Conservation (phyloP, 1,140 invertebrate species). For the Drosophila grimshawi region DNA sequence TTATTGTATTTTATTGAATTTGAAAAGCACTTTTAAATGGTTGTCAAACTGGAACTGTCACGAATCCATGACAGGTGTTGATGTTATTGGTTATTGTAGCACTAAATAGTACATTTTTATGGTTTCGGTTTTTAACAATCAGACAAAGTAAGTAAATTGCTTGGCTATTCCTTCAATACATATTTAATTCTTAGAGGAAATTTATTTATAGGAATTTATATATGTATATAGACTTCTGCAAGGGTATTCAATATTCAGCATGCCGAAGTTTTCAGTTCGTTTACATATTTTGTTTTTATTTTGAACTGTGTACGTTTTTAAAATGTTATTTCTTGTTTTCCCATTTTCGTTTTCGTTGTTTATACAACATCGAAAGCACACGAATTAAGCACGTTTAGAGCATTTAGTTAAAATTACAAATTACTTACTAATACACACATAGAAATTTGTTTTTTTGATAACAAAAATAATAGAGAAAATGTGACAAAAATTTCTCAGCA, state of each 20-base stretch:
- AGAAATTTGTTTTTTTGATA: slow-evolving; percentile 25
- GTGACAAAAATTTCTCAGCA: not conserved
- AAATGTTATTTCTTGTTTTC: slow-evolving; percentile 36
- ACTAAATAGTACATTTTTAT: no score
- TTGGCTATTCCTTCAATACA: no score
- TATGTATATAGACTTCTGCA: slow-evolving; percentile 1
- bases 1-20: no score
- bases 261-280: slow-evolving; percentile 3
- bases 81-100: no score
- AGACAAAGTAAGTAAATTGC: no score
- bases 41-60: no score
- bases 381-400: slow-evolving; percentile 63
- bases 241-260: slow-evolving; percentile 29
- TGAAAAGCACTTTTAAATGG: no score
- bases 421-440: slow-evolving; percentile 71
- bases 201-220: not conserved
- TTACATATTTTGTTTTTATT: slow-evolving; percentile 20
- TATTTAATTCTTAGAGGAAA: no score
- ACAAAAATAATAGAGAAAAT: slow-evolving; percentile 21
- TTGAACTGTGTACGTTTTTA: slow-evolving; percentile 14
- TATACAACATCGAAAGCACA: slow-evolving; percentile 80
- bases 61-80: no score
- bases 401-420: slow-evolving; percentile 71
- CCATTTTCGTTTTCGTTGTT: slow-evolving; percentile 55
- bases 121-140: no score